Evolutionary conservation across 2,888 invertebrate genomes (phyloP), one percentile per base, ranked within the genome.

Genomic region (Buathra laborator): DNA sequence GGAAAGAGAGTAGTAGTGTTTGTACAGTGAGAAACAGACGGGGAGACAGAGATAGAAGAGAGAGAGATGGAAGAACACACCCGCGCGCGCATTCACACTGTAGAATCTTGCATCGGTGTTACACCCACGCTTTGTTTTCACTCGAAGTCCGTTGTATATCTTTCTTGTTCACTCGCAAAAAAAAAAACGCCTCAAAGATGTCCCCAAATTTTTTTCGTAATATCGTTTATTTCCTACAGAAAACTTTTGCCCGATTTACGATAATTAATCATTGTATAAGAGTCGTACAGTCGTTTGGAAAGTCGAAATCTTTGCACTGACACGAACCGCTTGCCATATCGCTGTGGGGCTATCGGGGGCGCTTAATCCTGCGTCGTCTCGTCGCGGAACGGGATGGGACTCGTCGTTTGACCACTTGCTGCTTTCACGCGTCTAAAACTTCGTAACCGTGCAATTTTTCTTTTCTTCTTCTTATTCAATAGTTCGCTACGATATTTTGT

Each of bases 51-150:
- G 62, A 29, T n/a, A 29, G 29, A 29, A 29, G 16, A 53, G 62
- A 59, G 24, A 29, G 29, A 32, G 62, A 62, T 32, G 32, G 62
- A 29, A 29, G 62, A 56, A 43, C 43, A 44, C 53, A 59, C 62
- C 77, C 24, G 66, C 67, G 82, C 82, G 82, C 82, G 78, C 82
- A 77, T 72, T 78, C 71, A 83, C 82, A 48, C 82, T 32, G 77
- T 72, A 84, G 51, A 84, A 81, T 16, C 46, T 78, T 67, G 81
- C 74, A 78, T 81, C 48, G 74, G 78, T 81, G 62, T 46, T 71
- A 75, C 84, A 85, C 84, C 81, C 84, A 85, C 84, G 84, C 84
- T 84, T 85, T 81, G 81, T 81, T 84, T 84, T 84, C 81, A 81
- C 77, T 62, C 62, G 62, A 10, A 56, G 24, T 53, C n/a, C 48